Base-by-base conservation (phyloP, 2,797 vertebrate genomes). In the Tachyglossus aculeatus region DNA sequence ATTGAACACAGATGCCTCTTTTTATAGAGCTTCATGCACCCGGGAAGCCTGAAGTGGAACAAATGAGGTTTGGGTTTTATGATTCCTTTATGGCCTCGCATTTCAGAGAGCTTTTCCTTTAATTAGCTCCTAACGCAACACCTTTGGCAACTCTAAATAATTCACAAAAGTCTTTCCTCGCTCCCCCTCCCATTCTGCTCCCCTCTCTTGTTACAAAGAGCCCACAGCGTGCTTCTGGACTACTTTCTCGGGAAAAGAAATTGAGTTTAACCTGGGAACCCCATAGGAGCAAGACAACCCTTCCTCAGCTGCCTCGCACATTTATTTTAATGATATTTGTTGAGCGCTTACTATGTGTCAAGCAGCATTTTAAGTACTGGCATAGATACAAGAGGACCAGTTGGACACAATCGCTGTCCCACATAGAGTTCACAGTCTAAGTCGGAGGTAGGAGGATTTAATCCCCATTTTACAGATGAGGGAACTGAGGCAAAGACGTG, bases 31-130 rank as follows among this genome's bases (percentile, higher is more conserved):
- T 67, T 85, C 85, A 72, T 79, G 82, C 82, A 77, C 73, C 83
- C 13, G 0, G 71, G 77, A 71, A 91, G 83, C 66, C 55, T 50
- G 80, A 86, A 90, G 90, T 76, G 86, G 90, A 92, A 88, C 91
- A 88, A 90, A 91, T 85, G 90, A 90, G 88, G 90, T 89, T 86
- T 87, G 81, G 67, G 85, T 89, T 93, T 91, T 90, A 92, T 85
- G 91, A 82, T 85, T 81, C 81, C 89, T 92, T 89, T 90, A 88
- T 75, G 70, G 86, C 56, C 25, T 68, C 76, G 69, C 69, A 48
- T 70, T 59, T 72, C 53, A 80, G 86, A 87, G 60, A 78, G 78
- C 63, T 83, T 62, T 80, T 84, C n/a, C n/a, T 82, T 81, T 81
- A 92, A 92, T 92, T 88, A 89, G 83, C 77, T 84, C 70, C 77